These are phyloP conservation scores for Drosophila triauraria DNA, from an alignment of 1,140 invertebrate species.

Conservation along the genomic window DNA sequence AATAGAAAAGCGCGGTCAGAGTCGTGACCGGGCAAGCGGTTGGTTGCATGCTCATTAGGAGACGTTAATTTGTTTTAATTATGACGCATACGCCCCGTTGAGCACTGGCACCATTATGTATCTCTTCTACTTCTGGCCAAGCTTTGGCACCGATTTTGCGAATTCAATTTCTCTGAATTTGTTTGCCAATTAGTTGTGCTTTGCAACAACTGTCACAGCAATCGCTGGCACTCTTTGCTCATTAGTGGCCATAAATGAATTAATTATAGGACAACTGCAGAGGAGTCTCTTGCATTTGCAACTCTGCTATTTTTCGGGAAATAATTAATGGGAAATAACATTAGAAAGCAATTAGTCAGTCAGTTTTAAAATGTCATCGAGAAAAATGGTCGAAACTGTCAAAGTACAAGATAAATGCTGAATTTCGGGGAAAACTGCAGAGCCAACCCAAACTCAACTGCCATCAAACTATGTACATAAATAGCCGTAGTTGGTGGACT, in stretches of 20 bases:
- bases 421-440: neutral
- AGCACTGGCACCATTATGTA: conserved; percentile 49
- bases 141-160: neutral
- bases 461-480: neutral
- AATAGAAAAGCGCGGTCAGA: conserved; percentile 25
- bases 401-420: conserved; percentile 1
- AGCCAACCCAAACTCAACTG: neutral
- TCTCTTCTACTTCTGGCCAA: neutral
- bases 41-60: conserved; percentile 51
- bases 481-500: conserved; percentile 2
- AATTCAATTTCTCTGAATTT: conserved; percentile 14
- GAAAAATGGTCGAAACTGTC: neutral
- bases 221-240: conserved; percentile 1
- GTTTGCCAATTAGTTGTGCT: conserved; percentile 26
- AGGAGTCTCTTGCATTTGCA: neutral
- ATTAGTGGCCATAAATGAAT: conserved; percentile 31
- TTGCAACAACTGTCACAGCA: neutral
- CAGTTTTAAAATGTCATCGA: neutral
- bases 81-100: conserved; percentile 43
- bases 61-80: conserved; percentile 65
- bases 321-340: conserved; percentile 8
- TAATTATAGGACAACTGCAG: neutral
- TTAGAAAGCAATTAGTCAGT: conserved; percentile 28
- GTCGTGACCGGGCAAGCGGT: neutral
- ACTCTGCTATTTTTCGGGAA: neutral